These are phyloP conservation scores for Zygothrica quintamaculata DNA, from an alignment of 2,888 invertebrate species.

Conservation along the genomic window DNA sequence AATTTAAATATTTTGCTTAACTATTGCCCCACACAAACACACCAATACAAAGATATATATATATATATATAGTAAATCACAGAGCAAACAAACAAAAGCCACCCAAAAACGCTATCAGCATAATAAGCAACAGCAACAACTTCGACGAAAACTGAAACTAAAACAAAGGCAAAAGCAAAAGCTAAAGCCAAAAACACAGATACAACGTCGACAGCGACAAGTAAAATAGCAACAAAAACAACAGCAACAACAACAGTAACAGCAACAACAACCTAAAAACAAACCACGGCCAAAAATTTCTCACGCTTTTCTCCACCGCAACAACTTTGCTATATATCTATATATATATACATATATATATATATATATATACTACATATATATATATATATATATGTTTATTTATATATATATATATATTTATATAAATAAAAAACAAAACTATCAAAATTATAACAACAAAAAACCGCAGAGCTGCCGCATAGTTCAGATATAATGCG, in stretches of 20 bases:
- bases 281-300: constrained; percentile 80
- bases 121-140: constrained; percentile 63
- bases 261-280: constrained; percentile 54
- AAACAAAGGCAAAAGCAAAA: constrained; percentile 56
- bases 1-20: constrained; percentile 70
- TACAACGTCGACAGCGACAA: constrained; percentile 59
- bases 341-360: constrained; percentile 7
- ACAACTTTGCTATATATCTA: constrained; percentile 22
- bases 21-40: constrained; percentile 23
- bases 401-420: constrained; percentile 19
- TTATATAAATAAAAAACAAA: constrained; percentile 13
- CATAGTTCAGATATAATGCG: constrained; percentile 17
- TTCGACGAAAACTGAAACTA: constrained; percentile 47
- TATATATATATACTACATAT: constrained; percentile 6
- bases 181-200: constrained; percentile 51
- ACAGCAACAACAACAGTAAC: constrained; percentile 42
- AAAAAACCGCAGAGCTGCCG: constrained; percentile 27
- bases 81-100: constrained; percentile 56
- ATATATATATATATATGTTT: too few relatives aligned
- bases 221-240: constrained; percentile 55
- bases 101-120: constrained; percentile 75
- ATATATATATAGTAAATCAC: constrained; percentile 10
- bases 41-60: constrained; percentile 14
- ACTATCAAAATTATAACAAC: too few relatives aligned
- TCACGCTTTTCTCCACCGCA: constrained; percentile 76